These are phyloP conservation scores for Dinomys branickii DNA, from an alignment of 2,113 vertebrate genomes.

Conservation along the genomic window DNA sequence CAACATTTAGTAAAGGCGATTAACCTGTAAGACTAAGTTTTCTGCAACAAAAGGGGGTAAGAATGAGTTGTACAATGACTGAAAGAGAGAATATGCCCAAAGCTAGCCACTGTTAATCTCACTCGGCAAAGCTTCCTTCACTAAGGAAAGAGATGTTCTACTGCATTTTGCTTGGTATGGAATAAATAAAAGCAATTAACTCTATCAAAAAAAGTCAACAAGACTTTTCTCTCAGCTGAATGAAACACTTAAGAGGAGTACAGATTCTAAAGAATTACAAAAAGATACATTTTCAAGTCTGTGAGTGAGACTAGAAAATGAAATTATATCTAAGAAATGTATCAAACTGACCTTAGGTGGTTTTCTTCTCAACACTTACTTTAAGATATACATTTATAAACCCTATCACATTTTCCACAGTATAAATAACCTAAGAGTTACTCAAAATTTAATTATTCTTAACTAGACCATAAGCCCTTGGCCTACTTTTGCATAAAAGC, in stretches of 20 bases:
- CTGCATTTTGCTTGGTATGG: background rate
- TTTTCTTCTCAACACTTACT: background rate
- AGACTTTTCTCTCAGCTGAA: slow-evolving; percentile 24
- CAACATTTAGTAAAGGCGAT: background rate
- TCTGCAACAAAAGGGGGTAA: background rate
- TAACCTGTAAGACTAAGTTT: background rate
- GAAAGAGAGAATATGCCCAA: background rate
- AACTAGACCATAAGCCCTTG: background rate
- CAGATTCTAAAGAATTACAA: slow-evolving; percentile 20
- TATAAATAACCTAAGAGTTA: slow-evolving; percentile 6
- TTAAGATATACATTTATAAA: background rate
- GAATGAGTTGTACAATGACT: background rate
- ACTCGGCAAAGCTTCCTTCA: background rate
- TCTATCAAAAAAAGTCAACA: slow-evolving; percentile 31
- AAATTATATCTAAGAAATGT: slow-evolving; percentile 46
- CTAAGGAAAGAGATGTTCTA: background rate
- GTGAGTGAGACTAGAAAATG: background rate
- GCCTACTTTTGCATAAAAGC: background rate
- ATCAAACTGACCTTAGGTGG: background rate
- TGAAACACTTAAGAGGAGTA: background rate
- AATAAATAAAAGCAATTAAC: slow-evolving; percentile 14
- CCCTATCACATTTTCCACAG: background rate
- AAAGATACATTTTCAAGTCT: background rate
- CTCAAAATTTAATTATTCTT: background rate
- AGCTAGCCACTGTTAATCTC: background rate